phyloP scores from a whole-genome alignment of 2,113 vertebrate genomes.

The Dolichotis patagonum region DNA sequence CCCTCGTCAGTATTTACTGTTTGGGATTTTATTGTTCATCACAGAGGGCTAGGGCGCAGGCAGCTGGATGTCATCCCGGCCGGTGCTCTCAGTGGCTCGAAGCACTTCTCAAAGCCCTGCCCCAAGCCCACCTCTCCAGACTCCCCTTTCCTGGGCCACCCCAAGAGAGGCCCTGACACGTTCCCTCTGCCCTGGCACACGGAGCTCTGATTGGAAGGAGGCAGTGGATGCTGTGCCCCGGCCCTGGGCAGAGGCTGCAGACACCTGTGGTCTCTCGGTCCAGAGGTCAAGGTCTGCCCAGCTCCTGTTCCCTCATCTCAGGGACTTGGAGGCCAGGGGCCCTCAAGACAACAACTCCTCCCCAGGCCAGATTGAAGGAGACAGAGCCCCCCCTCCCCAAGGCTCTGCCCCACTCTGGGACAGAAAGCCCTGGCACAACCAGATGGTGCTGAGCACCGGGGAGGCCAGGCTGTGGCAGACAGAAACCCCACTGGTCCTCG shows the following conservation, averaged over 20 bases:
- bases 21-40: slow-evolving; percentile 1
- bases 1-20: neutral
- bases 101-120: neutral
- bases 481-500: no score
- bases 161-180: neutral
- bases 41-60: neutral
- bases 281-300: neutral
- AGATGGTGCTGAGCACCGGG: neutral
- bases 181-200: neutral
- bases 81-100: neutral
- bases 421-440: neutral
- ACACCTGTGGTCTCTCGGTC: neutral
- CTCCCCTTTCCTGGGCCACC: neutral
- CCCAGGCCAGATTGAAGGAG: neutral
- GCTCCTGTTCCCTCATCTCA: neutral
- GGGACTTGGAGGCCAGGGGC: neutral
- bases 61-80: neutral
- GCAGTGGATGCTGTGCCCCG: accelerated
- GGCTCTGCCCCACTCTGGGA: neutral
- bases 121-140: neutral
- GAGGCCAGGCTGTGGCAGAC: neutral
- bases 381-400: no score
- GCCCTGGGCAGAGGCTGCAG: neutral
- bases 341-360: neutral
- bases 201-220: neutral